These are phyloP conservation scores for Hirundichthys speculiger DNA, from an alignment of 2,113 vertebrate species.

Conservation along the genomic window DNA sequence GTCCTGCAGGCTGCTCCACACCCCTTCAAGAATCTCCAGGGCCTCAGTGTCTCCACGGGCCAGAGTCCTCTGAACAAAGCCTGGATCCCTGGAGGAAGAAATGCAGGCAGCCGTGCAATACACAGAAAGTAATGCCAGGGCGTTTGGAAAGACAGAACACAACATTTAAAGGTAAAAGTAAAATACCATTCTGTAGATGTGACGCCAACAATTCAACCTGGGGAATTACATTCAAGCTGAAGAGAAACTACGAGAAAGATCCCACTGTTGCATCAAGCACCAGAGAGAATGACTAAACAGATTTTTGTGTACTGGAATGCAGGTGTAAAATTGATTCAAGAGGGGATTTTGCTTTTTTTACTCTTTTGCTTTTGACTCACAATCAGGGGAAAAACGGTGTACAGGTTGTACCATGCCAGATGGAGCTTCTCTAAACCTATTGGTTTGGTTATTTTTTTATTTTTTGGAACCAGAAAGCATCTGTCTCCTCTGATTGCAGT, in stretches of 20 bases:
- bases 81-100: slow-evolving; percentile 70
- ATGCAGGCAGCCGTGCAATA: neutral
- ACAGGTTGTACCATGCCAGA: slow-evolving; percentile 26
- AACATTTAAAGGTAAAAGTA: neutral
- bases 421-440: slow-evolving; percentile 5
- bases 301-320: too few relatives aligned
- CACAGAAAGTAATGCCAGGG: too few relatives aligned
- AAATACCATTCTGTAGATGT: too few relatives aligned
- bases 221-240: neutral
- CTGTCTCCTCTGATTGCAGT: neutral
- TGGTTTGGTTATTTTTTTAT: neutral
- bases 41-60: slow-evolving; percentile 53
- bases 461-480: neutral
- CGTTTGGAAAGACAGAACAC: neutral
- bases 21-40: slow-evolving; percentile 73
- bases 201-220: too few relatives aligned
- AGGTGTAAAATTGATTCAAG: too few relatives aligned
- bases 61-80: slow-evolving; percentile 70
- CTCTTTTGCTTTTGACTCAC: neutral
- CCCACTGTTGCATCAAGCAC: neutral
- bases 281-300: too few relatives aligned
- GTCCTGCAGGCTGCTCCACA: slow-evolving; percentile 66
- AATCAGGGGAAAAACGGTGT: neutral
- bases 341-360: slow-evolving; percentile 11
- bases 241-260: slow-evolving; percentile 15